Evolutionary conservation across 2,113 vertebrate genomes (phyloP).

Genomic region (Strix uralensis): DNA sequence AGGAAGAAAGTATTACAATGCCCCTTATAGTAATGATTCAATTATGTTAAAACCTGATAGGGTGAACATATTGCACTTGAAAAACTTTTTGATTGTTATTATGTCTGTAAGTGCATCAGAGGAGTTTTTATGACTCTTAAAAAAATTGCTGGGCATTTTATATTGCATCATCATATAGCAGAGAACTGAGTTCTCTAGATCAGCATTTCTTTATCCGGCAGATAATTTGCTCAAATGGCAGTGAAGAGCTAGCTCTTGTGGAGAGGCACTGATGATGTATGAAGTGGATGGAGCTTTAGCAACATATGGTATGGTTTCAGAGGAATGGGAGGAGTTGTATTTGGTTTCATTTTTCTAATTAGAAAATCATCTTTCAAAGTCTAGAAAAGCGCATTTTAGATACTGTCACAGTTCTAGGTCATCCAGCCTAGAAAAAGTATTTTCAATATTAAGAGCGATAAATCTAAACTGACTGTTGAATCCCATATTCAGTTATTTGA

Average conservation of each 20-base stretch:
- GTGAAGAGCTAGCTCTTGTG: background rate
- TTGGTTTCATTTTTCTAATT: slow-evolving; percentile 8
- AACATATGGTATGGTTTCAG: background rate
- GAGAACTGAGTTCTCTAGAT: background rate
- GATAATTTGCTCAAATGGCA: background rate
- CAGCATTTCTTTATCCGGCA: background rate
- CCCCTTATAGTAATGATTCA: background rate
- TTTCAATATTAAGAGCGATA: background rate
- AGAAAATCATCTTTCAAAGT: background rate
- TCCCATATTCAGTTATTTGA: background rate
- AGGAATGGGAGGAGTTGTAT: background rate
- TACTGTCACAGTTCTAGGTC: background rate
- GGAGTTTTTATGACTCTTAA: background rate
- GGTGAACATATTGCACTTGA: background rate
- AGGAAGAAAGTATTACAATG: background rate
- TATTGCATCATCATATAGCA: background rate
- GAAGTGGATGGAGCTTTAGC: background rate
- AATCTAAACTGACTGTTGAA: background rate
- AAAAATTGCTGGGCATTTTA: background rate
- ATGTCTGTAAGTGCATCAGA: background rate
- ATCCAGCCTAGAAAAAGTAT: background rate
- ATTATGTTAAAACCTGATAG: background rate
- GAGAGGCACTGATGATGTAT: background rate
- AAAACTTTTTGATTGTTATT: background rate
- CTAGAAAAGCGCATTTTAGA: background rate